phyloP scores from a whole-genome alignment of 2,888 invertebrate genomes.

The Dimorphilus gyrociliatus region DNA sequence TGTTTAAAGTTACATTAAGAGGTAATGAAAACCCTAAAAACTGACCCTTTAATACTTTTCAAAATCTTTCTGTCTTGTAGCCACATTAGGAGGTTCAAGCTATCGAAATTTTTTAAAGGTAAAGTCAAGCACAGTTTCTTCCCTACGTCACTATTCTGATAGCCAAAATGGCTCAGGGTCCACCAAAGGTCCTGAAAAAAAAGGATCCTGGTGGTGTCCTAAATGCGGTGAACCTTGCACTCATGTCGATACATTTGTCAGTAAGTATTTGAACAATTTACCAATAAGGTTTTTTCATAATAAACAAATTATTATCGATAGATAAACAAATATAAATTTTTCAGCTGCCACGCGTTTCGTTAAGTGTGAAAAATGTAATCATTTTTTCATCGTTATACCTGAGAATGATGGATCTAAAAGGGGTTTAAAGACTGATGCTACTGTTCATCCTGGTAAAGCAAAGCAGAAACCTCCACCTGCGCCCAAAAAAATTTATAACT shows the following conservation, averaged over 20 bases:
- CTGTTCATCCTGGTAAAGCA: constrained; percentile 15
- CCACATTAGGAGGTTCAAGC: too few species aligned
- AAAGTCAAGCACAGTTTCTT: too few species aligned
- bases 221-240: constrained; percentile 95
- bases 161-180: too few species aligned
- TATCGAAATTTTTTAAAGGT: too few species aligned
- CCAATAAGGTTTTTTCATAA: not conserved
- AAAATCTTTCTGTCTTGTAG: too few species aligned
- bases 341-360: constrained; percentile 79
- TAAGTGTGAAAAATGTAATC: constrained; percentile 93
- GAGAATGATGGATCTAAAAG: constrained; percentile 81
- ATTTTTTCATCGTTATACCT: constrained; percentile 87
- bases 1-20: too few species aligned
- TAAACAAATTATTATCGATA: not conserved
- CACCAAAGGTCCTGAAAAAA: constrained; percentile 42
- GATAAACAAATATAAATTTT: constrained; percentile 11
- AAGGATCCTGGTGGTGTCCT: constrained; percentile 49
- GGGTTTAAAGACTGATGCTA: constrained; percentile 48
- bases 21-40: too few species aligned
- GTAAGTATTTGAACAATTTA: constrained; percentile 40
- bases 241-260: constrained; percentile 88
- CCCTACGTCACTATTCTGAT: too few species aligned
- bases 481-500: constrained; percentile 90
- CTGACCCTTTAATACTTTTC: too few species aligned
- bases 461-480: constrained; percentile 80